phyloP scores from a whole-genome alignment of 2,113 vertebrate species.

The Epinephelus moara region DNA sequence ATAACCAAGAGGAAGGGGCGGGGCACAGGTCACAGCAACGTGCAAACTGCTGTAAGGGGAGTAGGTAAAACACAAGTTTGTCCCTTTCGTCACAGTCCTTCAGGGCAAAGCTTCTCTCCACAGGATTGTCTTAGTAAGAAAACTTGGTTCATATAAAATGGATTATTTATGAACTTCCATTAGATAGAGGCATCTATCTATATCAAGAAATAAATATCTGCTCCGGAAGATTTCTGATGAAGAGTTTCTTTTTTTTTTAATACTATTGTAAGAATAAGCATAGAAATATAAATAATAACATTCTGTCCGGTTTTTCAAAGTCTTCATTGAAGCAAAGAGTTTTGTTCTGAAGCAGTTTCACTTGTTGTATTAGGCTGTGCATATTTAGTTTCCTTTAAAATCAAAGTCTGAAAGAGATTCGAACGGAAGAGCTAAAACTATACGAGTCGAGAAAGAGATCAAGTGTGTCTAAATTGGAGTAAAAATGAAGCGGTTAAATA shows the following conservation, averaged over 20 bases:
- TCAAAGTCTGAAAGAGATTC: constrained; percentile 71
- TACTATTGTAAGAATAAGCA: constrained; percentile 76
- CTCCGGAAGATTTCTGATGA: constrained; percentile 78
- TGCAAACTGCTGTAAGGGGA: constrained; percentile 76
- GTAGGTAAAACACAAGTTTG: constrained; percentile 78
- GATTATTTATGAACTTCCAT: constrained; percentile 68
- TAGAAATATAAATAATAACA: constrained; percentile 82
- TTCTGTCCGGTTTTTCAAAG: constrained; percentile 73
- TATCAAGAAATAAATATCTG: constrained; percentile 83
- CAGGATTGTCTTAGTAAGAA: constrained; percentile 83
- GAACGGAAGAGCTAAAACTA: constrained; percentile 68
- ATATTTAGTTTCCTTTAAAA: constrained; percentile 82
- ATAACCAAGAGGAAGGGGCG: constrained; percentile 50
- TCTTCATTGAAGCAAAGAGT: constrained; percentile 67
- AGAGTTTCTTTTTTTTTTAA: constrained; percentile 50
- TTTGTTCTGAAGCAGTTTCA: constrained; percentile 70
- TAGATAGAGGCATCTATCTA: constrained; percentile 74
- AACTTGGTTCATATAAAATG: constrained; percentile 77
- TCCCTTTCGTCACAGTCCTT: constrained; percentile 71
- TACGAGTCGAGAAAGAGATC: constrained; percentile 51
- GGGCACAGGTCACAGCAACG: constrained; percentile 69
- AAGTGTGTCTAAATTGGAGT: constrained; percentile 34
- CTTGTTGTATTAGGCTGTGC: constrained; percentile 80
- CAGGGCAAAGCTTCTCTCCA: constrained; percentile 64
- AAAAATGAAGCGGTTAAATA: constrained; percentile 64